These are phyloP conservation scores for Sebastes fasciatus DNA, from an alignment of 2,113 vertebrate species.

Conservation along the genomic window DNA sequence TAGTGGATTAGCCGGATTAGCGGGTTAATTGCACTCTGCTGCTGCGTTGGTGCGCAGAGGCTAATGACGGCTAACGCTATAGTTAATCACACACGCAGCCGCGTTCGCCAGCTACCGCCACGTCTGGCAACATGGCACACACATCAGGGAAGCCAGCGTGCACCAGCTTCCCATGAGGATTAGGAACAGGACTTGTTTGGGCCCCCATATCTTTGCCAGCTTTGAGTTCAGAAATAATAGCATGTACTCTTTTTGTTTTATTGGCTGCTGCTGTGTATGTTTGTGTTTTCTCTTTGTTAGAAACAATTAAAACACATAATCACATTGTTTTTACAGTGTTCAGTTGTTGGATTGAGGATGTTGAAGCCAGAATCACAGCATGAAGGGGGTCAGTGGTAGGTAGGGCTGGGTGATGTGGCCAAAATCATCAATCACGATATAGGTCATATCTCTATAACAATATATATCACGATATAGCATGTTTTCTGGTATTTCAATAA, in stretches of 20 bases:
- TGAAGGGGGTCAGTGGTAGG: too few relatives aligned
- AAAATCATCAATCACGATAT: too few relatives aligned
- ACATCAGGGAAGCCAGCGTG: constrained; percentile 67
- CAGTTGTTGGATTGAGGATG: background rate
- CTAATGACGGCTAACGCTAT: constrained; percentile 79
- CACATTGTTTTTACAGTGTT: background rate
- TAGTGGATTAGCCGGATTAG: constrained; percentile 84
- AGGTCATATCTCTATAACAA: too few relatives aligned
- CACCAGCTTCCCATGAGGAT: constrained; percentile 81
- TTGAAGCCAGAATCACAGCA: too few relatives aligned
- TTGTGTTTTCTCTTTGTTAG: constrained; percentile 9
- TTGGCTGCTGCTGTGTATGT: constrained; percentile 11
- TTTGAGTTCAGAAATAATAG: constrained; percentile 30
- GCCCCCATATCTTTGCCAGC: constrained; percentile 46
- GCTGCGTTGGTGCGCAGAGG: constrained; percentile 75
- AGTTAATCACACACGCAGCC: constrained; percentile 81
- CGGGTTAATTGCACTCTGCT: constrained; percentile 83
- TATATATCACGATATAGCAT: too few relatives aligned
- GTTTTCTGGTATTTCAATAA: too few relatives aligned
- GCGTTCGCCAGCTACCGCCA: constrained; percentile 67
- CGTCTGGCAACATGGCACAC: constrained; percentile 82
- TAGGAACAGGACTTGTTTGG: constrained; percentile 66
- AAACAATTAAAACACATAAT: constrained; percentile 13
- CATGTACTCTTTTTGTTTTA: constrained; percentile 8
- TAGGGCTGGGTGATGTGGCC: too few relatives aligned